A percentile compares a stretch with the other conserved stretches of the same genome.
Conservation (phyloP, 2,797 vertebrate genomes). For the Serranus cabrilla region DNA sequence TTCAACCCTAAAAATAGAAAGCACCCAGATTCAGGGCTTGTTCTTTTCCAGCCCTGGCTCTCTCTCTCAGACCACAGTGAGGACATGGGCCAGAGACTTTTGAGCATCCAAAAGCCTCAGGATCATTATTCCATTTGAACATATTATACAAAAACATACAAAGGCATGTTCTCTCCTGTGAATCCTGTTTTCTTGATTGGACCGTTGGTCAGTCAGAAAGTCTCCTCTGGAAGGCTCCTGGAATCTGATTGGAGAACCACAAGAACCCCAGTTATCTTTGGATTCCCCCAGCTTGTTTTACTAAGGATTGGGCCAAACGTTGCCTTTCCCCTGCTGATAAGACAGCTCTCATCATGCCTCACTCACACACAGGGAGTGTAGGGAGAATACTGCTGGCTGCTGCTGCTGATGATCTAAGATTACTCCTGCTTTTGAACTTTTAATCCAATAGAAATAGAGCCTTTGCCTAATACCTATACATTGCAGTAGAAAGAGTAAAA, state of each 20-base stretch:
- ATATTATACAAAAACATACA: constrained; percentile 63
- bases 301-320: constrained; percentile 62
- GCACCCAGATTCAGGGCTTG: constrained; percentile 34
- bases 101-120: constrained; percentile 55
- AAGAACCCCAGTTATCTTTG: constrained; percentile 74
- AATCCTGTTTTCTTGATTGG: constrained; percentile 54
- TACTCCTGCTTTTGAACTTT: constrained; percentile 69
- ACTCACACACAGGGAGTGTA: constrained; percentile 74
- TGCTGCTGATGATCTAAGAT: constrained; percentile 66
- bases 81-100: constrained; percentile 47
- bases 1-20: constrained; percentile 65
- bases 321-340: constrained; percentile 76
- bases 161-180: constrained; percentile 49
- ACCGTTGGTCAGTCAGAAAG: constrained; percentile 55
- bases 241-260: constrained; percentile 71
- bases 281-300: constrained; percentile 78
- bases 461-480: constrained; percentile 55
- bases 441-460: constrained; percentile 65
- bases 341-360: constrained; percentile 79
- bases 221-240: constrained; percentile 54
- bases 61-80: constrained; percentile 53
- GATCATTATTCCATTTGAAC: constrained; percentile 61
- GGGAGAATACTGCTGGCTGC: constrained; percentile 74
- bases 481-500: constrained; percentile 33
- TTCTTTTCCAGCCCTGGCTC: constrained; percentile 54